Conservation (phyloP, 2,888 invertebrate genomes). For the Pachydiplax longipennis region DNA sequence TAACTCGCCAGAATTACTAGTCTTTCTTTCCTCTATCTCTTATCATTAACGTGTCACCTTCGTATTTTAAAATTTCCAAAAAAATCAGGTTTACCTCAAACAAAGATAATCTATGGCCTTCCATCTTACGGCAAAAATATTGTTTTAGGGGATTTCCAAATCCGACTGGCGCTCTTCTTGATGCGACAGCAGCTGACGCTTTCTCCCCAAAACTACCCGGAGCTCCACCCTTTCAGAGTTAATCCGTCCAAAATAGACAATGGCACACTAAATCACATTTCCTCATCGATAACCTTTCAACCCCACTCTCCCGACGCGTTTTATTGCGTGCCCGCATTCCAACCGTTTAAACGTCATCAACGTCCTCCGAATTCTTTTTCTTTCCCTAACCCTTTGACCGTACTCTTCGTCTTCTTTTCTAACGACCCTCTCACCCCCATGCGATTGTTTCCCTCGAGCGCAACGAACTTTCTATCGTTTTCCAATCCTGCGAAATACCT, state of each 20-base stretch:
- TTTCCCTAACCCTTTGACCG: background rate
- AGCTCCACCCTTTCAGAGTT: background rate
- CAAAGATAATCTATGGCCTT: too few species aligned
- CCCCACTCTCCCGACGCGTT: background rate
- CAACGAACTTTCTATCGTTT: too few species aligned
- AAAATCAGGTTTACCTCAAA: too few species aligned
- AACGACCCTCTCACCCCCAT: background rate
- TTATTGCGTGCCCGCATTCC: background rate
- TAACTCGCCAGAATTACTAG: too few species aligned
- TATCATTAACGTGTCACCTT: too few species aligned
- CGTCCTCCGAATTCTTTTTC: background rate
- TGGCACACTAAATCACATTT: background rate
- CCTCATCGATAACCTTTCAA: background rate
- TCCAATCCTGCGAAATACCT: background rate
- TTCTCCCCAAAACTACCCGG: background rate
- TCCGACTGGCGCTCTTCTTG: background rate
- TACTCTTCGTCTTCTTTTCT: background rate
- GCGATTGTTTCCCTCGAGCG: too few species aligned
- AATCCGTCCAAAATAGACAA: background rate
- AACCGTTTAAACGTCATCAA: background rate
- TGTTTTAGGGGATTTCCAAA: too few species aligned
- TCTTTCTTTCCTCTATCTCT: too few species aligned
- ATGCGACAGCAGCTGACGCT: background rate
- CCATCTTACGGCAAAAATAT: too few species aligned
- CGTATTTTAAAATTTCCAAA: too few species aligned